Evolutionary conservation across 2,113 vertebrate species (phyloP), one percentile per base, ranked within the genome.

Genomic region (Brienomyrus longianalis): DNA sequence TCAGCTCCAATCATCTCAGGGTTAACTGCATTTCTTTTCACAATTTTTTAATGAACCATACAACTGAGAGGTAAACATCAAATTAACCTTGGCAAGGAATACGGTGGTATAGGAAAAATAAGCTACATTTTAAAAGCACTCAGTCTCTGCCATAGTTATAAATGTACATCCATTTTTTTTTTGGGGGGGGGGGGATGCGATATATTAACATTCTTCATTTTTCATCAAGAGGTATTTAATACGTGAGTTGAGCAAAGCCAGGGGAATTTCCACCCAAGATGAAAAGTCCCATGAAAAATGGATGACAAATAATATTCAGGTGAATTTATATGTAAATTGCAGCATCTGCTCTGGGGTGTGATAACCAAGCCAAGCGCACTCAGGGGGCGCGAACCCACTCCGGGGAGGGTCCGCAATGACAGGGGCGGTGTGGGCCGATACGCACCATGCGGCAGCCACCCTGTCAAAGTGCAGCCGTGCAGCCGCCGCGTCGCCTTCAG

Each of bases 101-200:
- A 93, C 89, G 56, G 91, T 86, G 66, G 85, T 86, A 91, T 88
- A 87, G 39, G 17, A 74, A 92, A 90, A 95, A 96, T 62, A 97
- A 98, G 97, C 97, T 96, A 97, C 98, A 97, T 97, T 97, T 97
- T 96, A 97, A 94, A 94, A 96, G 95, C 87, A 93, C 93, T 96
- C 93, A 92, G 95, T 94, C 96, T 94, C 93, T 94, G 94, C 94
- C 91, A 92, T 88, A 91, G 94, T 94, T 93, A 93, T 93, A 92
- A 91, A 90, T 94, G 90, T 91, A 91, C 88, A 45, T 93, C 90
- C 95, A 96, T 94, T 91, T 92, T 50, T 43, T 88, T 87, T 21
- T 1, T 3, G 83, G 83, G 43, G 45, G 83, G 13, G 47, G 10
- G n/a, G 27, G 4, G 21, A 83, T 85, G 89, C 94, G 92, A 94